Evolutionary conservation across 1,140 invertebrate species (phyloP).

Genomic region (Varroa destructor): DNA sequence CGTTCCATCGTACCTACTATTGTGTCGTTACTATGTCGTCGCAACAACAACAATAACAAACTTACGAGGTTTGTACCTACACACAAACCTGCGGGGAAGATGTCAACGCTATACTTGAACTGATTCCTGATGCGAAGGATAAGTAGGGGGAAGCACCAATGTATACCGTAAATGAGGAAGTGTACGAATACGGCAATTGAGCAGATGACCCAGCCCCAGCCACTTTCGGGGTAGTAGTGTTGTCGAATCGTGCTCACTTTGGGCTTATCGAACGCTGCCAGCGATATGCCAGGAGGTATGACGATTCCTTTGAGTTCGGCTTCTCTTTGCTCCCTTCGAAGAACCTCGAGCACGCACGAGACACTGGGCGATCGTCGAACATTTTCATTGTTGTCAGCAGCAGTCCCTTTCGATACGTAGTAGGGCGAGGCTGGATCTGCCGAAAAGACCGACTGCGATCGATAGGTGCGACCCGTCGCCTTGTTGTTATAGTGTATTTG

Average conservation of each 20-base stretch:
- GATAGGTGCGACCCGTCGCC: constrained; percentile 24
- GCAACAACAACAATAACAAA: no score
- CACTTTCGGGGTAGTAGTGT: constrained; percentile 47
- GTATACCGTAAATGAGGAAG: constrained; percentile 68
- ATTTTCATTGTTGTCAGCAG: constrained; percentile 9
- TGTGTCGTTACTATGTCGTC: no score
- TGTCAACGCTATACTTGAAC: constrained; percentile 19
- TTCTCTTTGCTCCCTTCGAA: constrained; percentile 16
- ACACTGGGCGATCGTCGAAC: constrained; percentile 25
- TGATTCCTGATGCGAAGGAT: constrained; percentile 24
- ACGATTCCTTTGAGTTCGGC: constrained; percentile 23
- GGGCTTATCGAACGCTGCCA: constrained; percentile 36
- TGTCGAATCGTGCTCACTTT: constrained; percentile 59
- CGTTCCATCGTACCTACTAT: no score
- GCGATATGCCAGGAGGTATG: constrained; percentile 15
- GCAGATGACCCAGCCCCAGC: constrained; percentile 78
- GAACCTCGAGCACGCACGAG: constrained; percentile 23
- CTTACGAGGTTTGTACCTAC: no score
- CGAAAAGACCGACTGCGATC: constrained; percentile 24
- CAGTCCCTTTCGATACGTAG: constrained; percentile 22
- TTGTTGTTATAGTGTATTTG: constrained; percentile 18
- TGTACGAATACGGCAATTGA: constrained; percentile 70
- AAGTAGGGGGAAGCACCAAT: constrained; percentile 50
- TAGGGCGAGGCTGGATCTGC: constrained; percentile 9
- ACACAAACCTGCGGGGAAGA: constrained; percentile 12